A percentile compares a stretch with the other conserved stretches of the same genome.
phyloP scores from a whole-genome alignment of 2,888 invertebrate species.

The Nephrotoma guestfalica region DNA sequence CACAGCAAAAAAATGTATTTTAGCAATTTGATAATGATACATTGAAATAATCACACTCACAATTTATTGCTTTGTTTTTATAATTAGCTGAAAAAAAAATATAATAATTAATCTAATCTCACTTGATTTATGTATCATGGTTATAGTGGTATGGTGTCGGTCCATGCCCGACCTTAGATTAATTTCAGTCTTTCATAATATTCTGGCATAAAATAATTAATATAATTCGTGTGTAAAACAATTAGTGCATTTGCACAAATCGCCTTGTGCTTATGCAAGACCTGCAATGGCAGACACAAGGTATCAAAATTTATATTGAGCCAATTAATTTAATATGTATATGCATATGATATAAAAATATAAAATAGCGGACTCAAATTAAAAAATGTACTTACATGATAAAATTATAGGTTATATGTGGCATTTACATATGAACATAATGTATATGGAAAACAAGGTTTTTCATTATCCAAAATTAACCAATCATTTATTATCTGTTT shows the following conservation, averaged over 20 bases:
- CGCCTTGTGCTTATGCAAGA: no score
- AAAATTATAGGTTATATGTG: background rate
- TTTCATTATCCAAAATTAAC: background rate
- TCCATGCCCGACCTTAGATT: background rate
- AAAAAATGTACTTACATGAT: background rate
- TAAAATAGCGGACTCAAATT: background rate
- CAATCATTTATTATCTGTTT: background rate
- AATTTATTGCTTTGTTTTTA: background rate
- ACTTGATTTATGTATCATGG: background rate
- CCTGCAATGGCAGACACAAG: background rate
- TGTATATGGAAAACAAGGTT: background rate
- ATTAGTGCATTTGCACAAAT: background rate
- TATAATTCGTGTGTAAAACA: background rate
- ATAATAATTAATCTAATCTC: background rate
- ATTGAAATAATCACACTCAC: background rate
- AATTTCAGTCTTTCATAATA: background rate
- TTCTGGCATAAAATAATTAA: background rate
- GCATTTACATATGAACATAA: background rate
- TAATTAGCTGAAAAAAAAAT: background rate
- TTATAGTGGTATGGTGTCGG: background rate
- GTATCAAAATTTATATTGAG: background rate
- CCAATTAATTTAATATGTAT: background rate
- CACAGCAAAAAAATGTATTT: no score
- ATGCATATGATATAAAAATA: background rate
- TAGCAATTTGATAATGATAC: background rate